These are phyloP conservation scores for Scaptomyza hsui DNA, from an alignment of 1,140 invertebrate genomes.

Conservation along the genomic window DNA sequence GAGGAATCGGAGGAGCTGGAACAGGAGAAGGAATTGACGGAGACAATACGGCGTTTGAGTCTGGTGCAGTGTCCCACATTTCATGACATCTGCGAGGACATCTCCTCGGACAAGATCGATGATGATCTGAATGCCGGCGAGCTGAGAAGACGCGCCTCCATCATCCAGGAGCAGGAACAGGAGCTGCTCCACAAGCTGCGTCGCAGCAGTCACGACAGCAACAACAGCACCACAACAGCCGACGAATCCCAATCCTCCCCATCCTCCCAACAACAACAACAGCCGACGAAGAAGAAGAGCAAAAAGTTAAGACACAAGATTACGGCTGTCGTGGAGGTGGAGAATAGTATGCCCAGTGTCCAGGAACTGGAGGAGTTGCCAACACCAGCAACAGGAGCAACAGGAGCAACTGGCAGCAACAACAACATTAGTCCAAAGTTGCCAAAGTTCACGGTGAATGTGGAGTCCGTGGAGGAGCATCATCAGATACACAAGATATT, in stretches of 20 bases:
- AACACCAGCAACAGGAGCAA: neutral
- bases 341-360: constrained; percentile 67
- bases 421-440: constrained; percentile 49
- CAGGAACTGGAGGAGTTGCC: constrained; percentile 57
- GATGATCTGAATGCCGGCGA: constrained; percentile 85
- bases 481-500: constrained; percentile 76
- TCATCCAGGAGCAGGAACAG: constrained; percentile 82
- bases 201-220: constrained; percentile 69
- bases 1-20: constrained; percentile 15
- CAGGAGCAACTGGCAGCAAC: neutral
- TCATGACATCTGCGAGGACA: constrained; percentile 85
- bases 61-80: constrained; percentile 84
- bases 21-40: constrained; percentile 44
- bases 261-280: constrained; percentile 19
- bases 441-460: constrained; percentile 74
- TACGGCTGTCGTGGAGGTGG: constrained; percentile 72
- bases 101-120: constrained; percentile 85
- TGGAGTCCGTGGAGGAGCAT: constrained; percentile 77
- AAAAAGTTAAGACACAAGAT: constrained; percentile 77
- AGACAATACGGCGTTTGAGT: constrained; percentile 67
- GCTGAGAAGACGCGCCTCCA: constrained; percentile 72
- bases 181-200: constrained; percentile 74
- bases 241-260: constrained; percentile 42
- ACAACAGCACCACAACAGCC: constrained; percentile 59
- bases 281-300: constrained; percentile 55